Base-by-base conservation (phyloP, 2,797 vertebrate genomes). In the Podarcis siculus region DNA sequence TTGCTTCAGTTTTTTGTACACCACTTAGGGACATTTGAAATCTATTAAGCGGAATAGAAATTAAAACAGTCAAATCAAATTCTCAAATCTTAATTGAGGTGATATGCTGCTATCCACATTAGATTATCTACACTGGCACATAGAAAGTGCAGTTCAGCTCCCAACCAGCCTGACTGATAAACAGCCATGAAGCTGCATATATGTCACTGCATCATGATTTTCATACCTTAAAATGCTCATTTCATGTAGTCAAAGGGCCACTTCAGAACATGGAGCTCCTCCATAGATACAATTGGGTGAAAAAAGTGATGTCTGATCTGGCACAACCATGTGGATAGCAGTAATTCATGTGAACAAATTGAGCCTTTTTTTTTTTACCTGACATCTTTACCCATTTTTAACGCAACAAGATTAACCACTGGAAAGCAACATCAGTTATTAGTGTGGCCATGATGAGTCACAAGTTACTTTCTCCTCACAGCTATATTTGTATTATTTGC, bases 131-230 rank as follows among this genome's bases (percentile, higher is more conserved):
- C 45, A 88, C 69, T 37, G 77, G 32, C 35, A 83, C 71, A 72
- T 77, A 82, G 79, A 87, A 64, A 90, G 42, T 12, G n/a, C 39
- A 88, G 71, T 45, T 75, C 71, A 75, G 66, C 75, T 93, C 35
- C 79, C 55, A 87, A 49, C 13, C 90, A 84, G 55, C 0, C 0
- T 7, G 21, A 72, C 5, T 72, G 15, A 32, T 10, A 21, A 5
- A 78, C 6, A 7, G 58, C 61, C 77, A 5, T 0, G 3, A 6
- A 19, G 39, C 9, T 66, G 67, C 35, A 76, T 30, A 64, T 30
- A n/a, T n/a, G 8, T 39, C 49, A 42, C 12, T 0, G 9, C 42
- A 86, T 35, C 55, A 37, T 67, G 66, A 23, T 15, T 9, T 82
- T 49, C 6, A 5, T 86, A 80, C 82, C 17, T 80, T 55, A 19